Percentiles rank a stretch among this genome's conserved stretches.
phyloP scores from a whole-genome alignment of 2,888 invertebrate species.

The Oscheius sp. region DNA sequence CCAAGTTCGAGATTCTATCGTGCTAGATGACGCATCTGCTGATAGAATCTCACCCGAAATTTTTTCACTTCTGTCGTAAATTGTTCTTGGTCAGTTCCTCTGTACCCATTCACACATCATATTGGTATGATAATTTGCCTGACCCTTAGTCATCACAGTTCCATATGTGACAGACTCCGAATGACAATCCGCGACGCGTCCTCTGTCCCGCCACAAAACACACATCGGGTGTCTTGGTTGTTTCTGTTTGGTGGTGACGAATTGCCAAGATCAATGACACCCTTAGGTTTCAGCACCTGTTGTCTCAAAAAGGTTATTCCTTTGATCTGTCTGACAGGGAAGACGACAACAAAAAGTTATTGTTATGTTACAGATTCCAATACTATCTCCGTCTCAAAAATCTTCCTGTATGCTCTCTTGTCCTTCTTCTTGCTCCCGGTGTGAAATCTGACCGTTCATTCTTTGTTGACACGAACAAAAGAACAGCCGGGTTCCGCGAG shows the following conservation, averaged over 20 bases:
- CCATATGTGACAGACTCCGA: background rate
- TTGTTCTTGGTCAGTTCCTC: no score
- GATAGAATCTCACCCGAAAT: background rate
- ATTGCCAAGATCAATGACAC: no score
- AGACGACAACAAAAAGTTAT: no score
- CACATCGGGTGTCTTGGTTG: background rate
- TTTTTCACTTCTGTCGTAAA: background rate
- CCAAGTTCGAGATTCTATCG: constrained; percentile 1
- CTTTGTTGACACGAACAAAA: constrained; percentile 18
- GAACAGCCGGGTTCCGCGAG: constrained; percentile 2
- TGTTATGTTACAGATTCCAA: no score
- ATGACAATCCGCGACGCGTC: background rate
- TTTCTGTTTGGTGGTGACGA: no score
- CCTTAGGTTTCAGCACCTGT: no score
- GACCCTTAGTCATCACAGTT: background rate
- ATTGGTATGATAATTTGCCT: background rate
- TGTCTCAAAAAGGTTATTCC: no score
- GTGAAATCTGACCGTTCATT: constrained; percentile 15
- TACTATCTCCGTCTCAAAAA: no score
- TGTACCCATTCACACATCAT: background rate
- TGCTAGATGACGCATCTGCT: background rate
- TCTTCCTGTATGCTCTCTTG: background rate
- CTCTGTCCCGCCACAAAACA: background rate
- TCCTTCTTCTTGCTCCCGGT: background rate
- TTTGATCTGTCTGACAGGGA: no score